These are phyloP conservation scores for Flexamia atlantica DNA, from an alignment of 2,888 invertebrate genomes.

Conservation along the genomic window DNA sequence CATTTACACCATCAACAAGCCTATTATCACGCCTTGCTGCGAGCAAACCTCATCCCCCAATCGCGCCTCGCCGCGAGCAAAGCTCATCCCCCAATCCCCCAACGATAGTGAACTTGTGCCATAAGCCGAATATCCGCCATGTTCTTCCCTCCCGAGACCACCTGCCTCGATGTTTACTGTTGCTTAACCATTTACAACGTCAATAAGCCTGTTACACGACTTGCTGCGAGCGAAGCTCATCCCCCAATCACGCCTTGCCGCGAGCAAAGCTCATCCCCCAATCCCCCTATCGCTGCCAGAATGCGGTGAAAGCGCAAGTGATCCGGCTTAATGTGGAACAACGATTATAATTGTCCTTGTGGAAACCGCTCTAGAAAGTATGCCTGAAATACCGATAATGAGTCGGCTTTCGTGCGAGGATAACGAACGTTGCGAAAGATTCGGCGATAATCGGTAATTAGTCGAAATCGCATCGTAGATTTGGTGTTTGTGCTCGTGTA, in stretches of 20 bases:
- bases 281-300: not conserved
- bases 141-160: no score
- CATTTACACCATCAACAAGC: no score
- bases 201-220: not conserved
- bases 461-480: no score
- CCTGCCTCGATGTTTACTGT: no score
- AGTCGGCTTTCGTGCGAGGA: not conserved
- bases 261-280: not conserved
- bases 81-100: no score
- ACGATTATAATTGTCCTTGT: slow-evolving; percentile 50
- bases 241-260: not conserved
- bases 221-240: not conserved
- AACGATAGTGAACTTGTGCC: no score
- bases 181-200: no score
- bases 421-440: slow-evolving; percentile 13
- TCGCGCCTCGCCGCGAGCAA: no score
- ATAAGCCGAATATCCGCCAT: no score
- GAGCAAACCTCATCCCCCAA: no score
- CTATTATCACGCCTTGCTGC: not conserved
- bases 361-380: slow-evolving; percentile 42
- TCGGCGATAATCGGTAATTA: not conserved
- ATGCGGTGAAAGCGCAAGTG: slow-evolving; percentile 46
- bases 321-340: slow-evolving; percentile 33
- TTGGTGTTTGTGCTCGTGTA: no score
- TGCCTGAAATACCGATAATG: slow-evolving; percentile 35